A percentile compares a stretch with the other conserved stretches of the same genome.
phyloP scores from a whole-genome alignment of 2,888 invertebrate species.

The Agrochola litura region DNA sequence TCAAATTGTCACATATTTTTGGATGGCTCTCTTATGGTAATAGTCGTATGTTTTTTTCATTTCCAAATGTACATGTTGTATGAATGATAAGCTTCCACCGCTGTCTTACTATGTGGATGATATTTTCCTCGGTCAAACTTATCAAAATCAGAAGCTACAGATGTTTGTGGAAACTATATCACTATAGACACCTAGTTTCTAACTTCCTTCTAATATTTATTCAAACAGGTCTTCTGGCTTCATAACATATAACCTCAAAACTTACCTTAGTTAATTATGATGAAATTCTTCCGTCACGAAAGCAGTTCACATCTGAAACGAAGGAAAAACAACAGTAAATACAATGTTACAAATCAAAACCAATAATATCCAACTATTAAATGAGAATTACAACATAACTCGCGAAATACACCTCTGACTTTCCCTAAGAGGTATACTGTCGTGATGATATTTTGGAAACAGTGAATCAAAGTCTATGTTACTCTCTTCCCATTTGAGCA shows the following conservation, averaged over 20 bases:
- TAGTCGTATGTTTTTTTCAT: constrained; percentile 10
- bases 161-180: neutral
- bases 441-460: neutral
- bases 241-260: neutral
- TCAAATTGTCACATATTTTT: constrained; percentile 57
- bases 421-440: too few relatives aligned
- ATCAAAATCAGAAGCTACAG: neutral
- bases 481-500: neutral
- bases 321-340: constrained; percentile 11
- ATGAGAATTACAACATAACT: neutral
- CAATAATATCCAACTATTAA: neutral
- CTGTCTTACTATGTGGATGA: neutral
- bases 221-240: neutral
- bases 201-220: neutral
- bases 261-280: constrained; percentile 64
- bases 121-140: neutral
- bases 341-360: neutral
- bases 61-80: constrained; percentile 16
- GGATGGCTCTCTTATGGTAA: neutral
- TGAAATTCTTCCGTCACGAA: constrained; percentile 53
- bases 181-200: neutral
- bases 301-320: constrained; percentile 70
- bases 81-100: neutral
- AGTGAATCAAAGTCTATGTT: neutral
- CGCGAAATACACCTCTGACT: neutral